Percentiles rank a stretch among this genome's conserved stretches.
Conservation (phyloP, 2,888 invertebrate genomes). For the Craniophora ligustri region DNA sequence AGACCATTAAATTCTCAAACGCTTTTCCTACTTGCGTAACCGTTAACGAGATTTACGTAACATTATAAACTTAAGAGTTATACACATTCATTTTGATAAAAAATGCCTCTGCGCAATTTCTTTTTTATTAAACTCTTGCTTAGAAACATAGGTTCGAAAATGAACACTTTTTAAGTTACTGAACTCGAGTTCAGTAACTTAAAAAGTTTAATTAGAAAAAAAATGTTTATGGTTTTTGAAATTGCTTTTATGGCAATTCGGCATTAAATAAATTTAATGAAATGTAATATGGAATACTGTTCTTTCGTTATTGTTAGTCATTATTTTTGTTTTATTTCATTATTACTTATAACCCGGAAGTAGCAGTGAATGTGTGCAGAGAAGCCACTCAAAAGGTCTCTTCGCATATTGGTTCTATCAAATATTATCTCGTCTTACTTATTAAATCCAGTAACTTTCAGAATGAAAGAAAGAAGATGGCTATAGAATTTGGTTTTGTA, state of each 20-base stretch:
- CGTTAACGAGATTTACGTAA: constrained; percentile 71
- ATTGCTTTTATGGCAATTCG: neutral
- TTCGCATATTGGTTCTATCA: no score
- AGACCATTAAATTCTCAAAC: constrained; percentile 66
- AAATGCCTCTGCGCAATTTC: constrained; percentile 43
- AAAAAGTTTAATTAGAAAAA: constrained; percentile 28
- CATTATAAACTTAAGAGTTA: constrained; percentile 53
- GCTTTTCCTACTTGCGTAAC: constrained; percentile 65
- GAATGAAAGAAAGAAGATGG: no score
- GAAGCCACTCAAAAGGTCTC: no score
- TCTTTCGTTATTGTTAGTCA: no score
- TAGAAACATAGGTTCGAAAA: constrained; percentile 22
- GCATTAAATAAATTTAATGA: neutral
- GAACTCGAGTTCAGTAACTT: constrained; percentile 25
- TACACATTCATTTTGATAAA: constrained; percentile 56
- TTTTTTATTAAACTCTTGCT: constrained; percentile 52
- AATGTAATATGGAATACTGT: no score
- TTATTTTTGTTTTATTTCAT: no score
- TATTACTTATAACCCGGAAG: no score
- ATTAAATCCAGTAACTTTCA: no score
- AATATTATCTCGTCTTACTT: no score
- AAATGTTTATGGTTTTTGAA: constrained; percentile 2
- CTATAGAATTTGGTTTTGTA: no score
- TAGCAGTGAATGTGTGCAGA: no score
- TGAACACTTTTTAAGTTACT: no score